Evolutionary conservation across 2,113 vertebrate genomes (phyloP).

Genomic region (Coptodon bakossiorum): DNA sequence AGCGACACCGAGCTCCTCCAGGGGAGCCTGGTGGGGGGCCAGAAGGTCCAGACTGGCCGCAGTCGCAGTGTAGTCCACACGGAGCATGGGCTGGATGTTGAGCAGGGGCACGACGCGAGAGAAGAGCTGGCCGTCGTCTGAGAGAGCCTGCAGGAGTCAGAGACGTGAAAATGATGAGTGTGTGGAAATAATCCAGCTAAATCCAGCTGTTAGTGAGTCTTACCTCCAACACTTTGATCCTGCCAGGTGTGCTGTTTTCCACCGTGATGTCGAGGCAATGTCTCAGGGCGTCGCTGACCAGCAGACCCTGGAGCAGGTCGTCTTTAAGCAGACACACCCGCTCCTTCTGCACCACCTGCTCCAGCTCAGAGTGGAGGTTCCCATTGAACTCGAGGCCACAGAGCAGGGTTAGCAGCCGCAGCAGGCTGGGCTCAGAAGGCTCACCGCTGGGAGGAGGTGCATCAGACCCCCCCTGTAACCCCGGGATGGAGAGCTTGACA

Average conservation of each 20-base stretch:
- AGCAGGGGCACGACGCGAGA: conserved; percentile 74
- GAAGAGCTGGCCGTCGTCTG: conserved; percentile 79
- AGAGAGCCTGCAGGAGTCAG: conserved; percentile 71
- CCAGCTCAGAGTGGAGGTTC: conserved; percentile 81
- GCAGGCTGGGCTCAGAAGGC: conserved; percentile 63
- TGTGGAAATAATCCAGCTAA: not conserved
- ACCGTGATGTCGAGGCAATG: conserved; percentile 80
- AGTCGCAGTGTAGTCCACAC: conserved; percentile 83
- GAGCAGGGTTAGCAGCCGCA: conserved; percentile 78
- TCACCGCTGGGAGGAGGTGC: not conserved
- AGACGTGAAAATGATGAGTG: not conserved
- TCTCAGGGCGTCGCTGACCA: conserved; percentile 71
- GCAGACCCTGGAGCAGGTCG: conserved; percentile 78
- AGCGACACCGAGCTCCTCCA: conserved; percentile 66
- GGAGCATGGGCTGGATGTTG: conserved; percentile 80
- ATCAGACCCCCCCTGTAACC: conserved; percentile 53
- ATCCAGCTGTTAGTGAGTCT: not conserved
- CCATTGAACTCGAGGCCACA: conserved; percentile 85
- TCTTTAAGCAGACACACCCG: conserved; percentile 77
- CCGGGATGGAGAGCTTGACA: conserved; percentile 77
- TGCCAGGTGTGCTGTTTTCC: conserved; percentile 77
- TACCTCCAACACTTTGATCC: conserved; percentile 89
- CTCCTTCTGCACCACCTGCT: conserved; percentile 77
- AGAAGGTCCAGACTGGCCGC: conserved; percentile 66
- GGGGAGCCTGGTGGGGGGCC: conserved; percentile 42